Base-by-base conservation (phyloP, 2,888 invertebrate species). In the Tetrapedia diversipes region DNA sequence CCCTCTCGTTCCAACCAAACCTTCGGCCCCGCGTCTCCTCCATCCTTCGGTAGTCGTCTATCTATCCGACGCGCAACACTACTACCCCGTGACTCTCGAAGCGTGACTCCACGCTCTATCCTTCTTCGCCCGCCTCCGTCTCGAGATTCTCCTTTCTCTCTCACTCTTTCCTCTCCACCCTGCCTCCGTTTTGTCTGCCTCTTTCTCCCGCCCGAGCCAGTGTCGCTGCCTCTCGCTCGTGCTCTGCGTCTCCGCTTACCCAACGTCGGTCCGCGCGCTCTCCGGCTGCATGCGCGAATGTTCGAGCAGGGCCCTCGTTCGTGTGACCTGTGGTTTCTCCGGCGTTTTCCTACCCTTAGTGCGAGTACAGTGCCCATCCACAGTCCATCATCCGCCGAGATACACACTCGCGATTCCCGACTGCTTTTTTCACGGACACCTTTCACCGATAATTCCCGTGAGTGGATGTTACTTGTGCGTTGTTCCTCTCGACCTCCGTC, bases 301-400 rank as follows among this genome's bases (percentile, higher is more conserved):
- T 80, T 80, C 84, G 77, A 80, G 81, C 71, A 79, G 79, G 76
- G 70, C 71, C 76, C 81, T 67, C 86, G 79, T 86, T 81, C 81
- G 87, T 88, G 88, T 87, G 89, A 88, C 86, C 87, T 90, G 89
- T 82, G 90, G 89, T 90, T 90, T 89, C 88, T 85, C 84, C 88
- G 82, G 81, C 86, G 86, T 86, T 84, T 86, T 84, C 83, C 86
- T 83, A 86, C 84, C 84, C 83, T 87, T 88, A 87, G 87, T 82
- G 84, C 84, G 79, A 84, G 83, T 79, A 86, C 87, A 88, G 84
- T 84, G 84, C 83, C 86, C 84, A 83, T 86, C 88, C 86, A 77
- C 84, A 86, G 88, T 86, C 81, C 86, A 84, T 87, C 85, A 85
- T 82, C 80, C 82, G 83, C 56, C 75, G 61, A 76, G 77, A 74